These are phyloP conservation scores for Hypsibius dujardini DNA, from an alignment of 1,140 invertebrate genomes.

Conservation along the genomic window DNA sequence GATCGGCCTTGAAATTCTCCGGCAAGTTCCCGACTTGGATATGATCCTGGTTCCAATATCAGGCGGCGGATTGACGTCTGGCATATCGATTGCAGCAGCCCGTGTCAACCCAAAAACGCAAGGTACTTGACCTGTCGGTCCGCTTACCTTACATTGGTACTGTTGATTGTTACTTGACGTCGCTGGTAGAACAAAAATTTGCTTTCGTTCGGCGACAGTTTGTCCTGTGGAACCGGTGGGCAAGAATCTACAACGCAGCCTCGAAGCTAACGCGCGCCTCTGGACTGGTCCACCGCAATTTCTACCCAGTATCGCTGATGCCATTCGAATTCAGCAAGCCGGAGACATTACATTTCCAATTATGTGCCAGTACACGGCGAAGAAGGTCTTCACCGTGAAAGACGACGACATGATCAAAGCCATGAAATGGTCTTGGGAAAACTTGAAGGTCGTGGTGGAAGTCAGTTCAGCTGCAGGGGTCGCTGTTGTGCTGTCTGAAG, in stretches of 20 bases:
- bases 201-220: background rate
- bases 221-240: slow-evolving; percentile 27
- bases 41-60: slow-evolving; percentile 3
- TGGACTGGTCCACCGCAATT: slow-evolving; percentile 32
- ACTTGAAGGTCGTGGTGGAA: slow-evolving; percentile 32
- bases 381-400: slow-evolving; percentile 32
- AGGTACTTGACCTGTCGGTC: background rate
- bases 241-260: slow-evolving; percentile 31
- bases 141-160: no score
- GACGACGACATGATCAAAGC: slow-evolving; percentile 34
- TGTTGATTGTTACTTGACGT: background rate
- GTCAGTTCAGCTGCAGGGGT: slow-evolving; percentile 26
- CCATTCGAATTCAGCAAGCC: slow-evolving; percentile 31
- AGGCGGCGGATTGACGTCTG: background rate
- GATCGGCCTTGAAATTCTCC: slow-evolving; percentile 30
- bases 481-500: slow-evolving; percentile 26
- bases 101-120: background rate
- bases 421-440: slow-evolving; percentile 33
- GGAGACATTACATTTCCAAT: slow-evolving; percentile 34
- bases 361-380: slow-evolving; percentile 31
- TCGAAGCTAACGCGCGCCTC: slow-evolving; percentile 29
- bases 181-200: background rate
- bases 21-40: slow-evolving; percentile 35
- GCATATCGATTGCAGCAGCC: background rate
- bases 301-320: slow-evolving; percentile 34